These are phyloP conservation scores for Bursaphelenchus mucronatus DNA, from an alignment of 1,140 invertebrate species.

Conservation along the genomic window DNA sequence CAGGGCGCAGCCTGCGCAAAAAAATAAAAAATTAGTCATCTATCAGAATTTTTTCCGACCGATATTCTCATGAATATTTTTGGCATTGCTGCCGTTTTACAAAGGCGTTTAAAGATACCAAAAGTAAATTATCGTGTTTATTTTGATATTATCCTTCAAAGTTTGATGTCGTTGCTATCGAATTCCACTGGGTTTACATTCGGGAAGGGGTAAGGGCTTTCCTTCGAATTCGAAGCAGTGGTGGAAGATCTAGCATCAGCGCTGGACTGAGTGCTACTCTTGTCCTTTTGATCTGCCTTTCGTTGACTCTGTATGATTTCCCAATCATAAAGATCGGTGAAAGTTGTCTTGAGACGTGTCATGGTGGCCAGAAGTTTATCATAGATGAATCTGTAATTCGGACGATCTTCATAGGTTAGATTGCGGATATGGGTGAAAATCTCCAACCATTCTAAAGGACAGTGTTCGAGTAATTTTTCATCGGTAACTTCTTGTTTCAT, in stretches of 20 bases:
- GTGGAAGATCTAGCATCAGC: neutral
- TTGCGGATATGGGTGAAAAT: conserved; percentile 21
- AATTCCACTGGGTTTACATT: conserved; percentile 15
- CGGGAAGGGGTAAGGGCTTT: conserved; percentile 10
- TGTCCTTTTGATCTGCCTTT: conserved; percentile 1
- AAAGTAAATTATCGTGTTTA: too few species aligned
- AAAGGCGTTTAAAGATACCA: too few species aligned
- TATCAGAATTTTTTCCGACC: too few species aligned
- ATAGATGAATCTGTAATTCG: conserved; percentile 27
- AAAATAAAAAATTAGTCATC: too few species aligned
- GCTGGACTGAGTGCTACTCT: conserved; percentile 5
- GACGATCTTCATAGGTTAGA: conserved; percentile 23
- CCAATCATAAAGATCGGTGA: conserved; percentile 29
- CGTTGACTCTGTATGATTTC: conserved; percentile 19
- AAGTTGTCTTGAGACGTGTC: conserved; percentile 12
- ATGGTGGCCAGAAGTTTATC: conserved; percentile 22
- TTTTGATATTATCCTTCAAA: neutral
- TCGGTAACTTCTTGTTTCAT: conserved; percentile 32
- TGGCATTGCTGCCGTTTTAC: too few species aligned
- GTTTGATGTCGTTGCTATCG: conserved; percentile 16
- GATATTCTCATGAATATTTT: too few species aligned
- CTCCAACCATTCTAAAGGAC: conserved; percentile 14
- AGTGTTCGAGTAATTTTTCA: conserved; percentile 14
- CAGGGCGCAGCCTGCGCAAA: too few species aligned
- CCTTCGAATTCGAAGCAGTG: neutral